Evolutionary conservation across 2,888 invertebrate genomes (phyloP).

Genomic region (Pammene aurita): DNA sequence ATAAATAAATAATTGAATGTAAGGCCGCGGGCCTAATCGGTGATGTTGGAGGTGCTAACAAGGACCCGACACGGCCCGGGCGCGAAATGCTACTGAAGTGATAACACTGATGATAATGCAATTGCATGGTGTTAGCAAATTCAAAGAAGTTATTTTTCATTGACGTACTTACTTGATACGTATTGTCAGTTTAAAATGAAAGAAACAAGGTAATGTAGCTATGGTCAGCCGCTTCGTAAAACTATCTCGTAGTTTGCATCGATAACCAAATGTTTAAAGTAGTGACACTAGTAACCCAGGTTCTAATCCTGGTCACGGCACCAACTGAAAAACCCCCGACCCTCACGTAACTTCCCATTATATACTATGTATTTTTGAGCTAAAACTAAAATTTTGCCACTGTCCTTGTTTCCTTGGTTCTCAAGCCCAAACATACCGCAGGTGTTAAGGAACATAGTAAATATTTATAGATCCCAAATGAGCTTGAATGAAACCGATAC

Average conservation of each 20-base stretch:
- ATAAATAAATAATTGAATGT: conserved; percentile 84
- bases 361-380: no score
- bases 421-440: conserved; percentile 17
- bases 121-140: background rate
- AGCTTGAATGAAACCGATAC: conserved; percentile 62
- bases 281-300: no score
- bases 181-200: no score
- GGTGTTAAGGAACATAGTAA: conserved; percentile 30
- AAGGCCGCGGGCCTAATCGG: conserved; percentile 82
- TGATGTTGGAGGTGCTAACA: conserved; percentile 79
- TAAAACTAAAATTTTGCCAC: no score
- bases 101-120: conserved; percentile 7
- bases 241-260: no score
- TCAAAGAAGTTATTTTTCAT: background rate
- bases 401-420: background rate
- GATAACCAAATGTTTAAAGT: no score
- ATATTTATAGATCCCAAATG: conserved; percentile 40
- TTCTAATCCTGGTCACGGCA: no score
- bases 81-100: conserved; percentile 24
- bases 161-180: no score
- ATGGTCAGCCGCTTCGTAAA: no score
- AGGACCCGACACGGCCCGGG: conserved; percentile 56
- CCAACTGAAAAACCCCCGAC: no score
- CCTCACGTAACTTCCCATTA: no score
- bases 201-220: no score